Evolutionary conservation across 2,113 vertebrate species (phyloP).

Genomic region (Sylvietta virens): DNA sequence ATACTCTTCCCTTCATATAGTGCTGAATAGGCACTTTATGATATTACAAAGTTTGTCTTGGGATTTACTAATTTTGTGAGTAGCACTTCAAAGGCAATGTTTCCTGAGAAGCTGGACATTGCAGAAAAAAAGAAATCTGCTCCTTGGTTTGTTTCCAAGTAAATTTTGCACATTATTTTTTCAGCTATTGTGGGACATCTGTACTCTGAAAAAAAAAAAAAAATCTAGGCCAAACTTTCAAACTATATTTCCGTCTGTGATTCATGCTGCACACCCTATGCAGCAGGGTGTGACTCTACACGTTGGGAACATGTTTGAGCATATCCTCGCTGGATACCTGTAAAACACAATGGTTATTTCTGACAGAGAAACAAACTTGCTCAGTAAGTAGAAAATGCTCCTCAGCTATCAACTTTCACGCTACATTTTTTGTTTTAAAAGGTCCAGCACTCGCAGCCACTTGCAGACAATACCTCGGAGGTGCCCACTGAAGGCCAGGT

Average conservation of each 20-base stretch:
- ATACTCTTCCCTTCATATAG: neutral
- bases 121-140: neutral
- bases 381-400: constrained; percentile 17
- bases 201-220: neutral
- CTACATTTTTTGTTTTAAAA: neutral
- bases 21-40: neutral
- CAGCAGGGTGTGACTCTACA: constrained; percentile 35
- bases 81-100: neutral
- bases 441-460: neutral
- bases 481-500: neutral
- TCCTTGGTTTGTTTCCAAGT: neutral
- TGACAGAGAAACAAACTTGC: constrained; percentile 7
- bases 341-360: constrained; percentile 21
- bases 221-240: neutral
- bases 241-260: neutral
- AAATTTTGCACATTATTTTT: neutral
- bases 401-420: neutral
- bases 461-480: neutral
- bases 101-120: neutral
- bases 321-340: constrained; percentile 29
- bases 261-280: neutral
- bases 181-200: neutral
- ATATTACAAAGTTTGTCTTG: neutral
- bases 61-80: neutral
- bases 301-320: constrained; percentile 33